Conservation (phyloP, 1,140 invertebrate species). For the Nasonia longicornis region DNA sequence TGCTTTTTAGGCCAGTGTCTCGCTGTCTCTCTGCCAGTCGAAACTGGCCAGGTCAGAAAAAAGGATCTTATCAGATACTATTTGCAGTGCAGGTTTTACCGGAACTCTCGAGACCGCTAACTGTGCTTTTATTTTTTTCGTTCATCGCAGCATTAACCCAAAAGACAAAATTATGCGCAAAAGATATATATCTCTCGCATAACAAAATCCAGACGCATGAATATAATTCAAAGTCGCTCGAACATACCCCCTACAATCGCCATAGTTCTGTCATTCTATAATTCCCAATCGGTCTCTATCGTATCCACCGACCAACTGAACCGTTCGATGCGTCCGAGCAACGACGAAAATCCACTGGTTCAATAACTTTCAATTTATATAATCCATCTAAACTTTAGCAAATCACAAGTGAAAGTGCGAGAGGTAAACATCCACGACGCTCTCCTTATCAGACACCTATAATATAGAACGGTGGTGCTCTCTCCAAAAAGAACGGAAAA, state of each 20-base stretch:
- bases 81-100: constrained; percentile 1
- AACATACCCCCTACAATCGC: too few relatives aligned
- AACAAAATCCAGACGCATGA: neutral
- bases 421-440: neutral
- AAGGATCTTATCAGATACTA: constrained; percentile 1
- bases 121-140: too few relatives aligned
- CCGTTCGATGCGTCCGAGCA: neutral
- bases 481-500: constrained; percentile 5
- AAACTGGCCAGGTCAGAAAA: neutral
- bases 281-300: neutral
- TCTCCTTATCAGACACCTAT: neutral
- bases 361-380: constrained; percentile 27
- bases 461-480: neutral
- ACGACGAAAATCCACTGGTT: neutral
- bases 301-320: neutral
- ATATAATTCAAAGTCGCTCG: neutral
- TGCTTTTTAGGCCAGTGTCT: constrained; percentile 5
- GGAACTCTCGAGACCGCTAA: neutral
- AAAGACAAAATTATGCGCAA: too few relatives aligned
- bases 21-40: neutral
- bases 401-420: constrained; percentile 14
- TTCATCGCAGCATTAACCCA: too few relatives aligned
- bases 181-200: too few relatives aligned
- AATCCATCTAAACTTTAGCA: neutral
- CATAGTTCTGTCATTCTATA: neutral